These are phyloP conservation scores for Cantharis rustica DNA, from an alignment of 2,888 invertebrate species.

Conservation along the genomic window DNA sequence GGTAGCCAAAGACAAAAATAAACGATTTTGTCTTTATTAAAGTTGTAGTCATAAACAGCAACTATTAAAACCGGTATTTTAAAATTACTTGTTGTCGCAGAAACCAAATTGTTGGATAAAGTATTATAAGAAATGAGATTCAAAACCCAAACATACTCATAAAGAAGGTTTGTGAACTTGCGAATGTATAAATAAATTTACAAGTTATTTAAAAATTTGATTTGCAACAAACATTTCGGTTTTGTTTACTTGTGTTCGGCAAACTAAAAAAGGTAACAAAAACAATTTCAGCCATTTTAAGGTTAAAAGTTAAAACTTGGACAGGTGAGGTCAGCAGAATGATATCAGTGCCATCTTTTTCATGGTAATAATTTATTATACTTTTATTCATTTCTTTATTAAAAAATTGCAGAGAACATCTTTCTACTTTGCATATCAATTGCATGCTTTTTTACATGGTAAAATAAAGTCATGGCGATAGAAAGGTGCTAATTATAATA, in stretches of 20 bases:
- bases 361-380: not conserved
- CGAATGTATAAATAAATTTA: not conserved
- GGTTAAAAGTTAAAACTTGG: not conserved
- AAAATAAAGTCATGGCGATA: not conserved
- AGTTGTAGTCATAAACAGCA: not conserved
- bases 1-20: not conserved
- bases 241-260: not conserved
- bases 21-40: not conserved
- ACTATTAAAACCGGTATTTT: constrained; percentile 4
- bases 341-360: not conserved
- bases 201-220: not conserved
- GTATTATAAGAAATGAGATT: not conserved
- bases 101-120: not conserved
- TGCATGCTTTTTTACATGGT: not conserved
- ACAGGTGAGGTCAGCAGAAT: not conserved
- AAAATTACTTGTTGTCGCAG: constrained; percentile 1
- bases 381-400: not conserved
- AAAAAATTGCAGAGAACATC: not conserved
- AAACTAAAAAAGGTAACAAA: not conserved
- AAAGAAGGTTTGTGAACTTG: constrained; percentile 1
- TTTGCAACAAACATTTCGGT: not conserved
- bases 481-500: not conserved
- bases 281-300: not conserved
- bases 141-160: not conserved
- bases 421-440: not conserved